Conservation (phyloP, 1,140 invertebrate species). For the Oryctes rhinoceros region DNA sequence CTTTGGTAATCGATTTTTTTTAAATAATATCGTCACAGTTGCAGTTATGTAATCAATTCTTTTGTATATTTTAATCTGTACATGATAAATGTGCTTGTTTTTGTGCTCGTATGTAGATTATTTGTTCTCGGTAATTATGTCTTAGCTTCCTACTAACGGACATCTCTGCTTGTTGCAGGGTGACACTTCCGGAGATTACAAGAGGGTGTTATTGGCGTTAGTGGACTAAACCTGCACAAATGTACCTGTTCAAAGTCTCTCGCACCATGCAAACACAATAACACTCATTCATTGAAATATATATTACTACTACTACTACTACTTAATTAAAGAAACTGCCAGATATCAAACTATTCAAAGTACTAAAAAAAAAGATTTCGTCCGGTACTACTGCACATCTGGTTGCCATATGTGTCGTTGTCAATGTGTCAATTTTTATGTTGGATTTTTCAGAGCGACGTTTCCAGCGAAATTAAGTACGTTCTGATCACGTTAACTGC, state of each 20-base stretch:
- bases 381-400: conserved; percentile 30
- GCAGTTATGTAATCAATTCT: too few species aligned
- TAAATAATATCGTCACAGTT: too few species aligned
- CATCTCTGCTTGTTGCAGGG: conserved; percentile 69
- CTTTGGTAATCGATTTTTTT: too few species aligned
- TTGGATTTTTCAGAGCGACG: conserved; percentile 54
- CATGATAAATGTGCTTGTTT: background rate
- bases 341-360: conserved; percentile 19
- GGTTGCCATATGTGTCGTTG: conserved; percentile 25
- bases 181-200: conserved; percentile 93
- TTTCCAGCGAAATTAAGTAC: conserved; percentile 56
- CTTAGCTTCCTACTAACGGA: conserved; percentile 24
- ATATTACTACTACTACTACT: conserved; percentile 18
- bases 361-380: conserved; percentile 24
- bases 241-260: conserved; percentile 39
- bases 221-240: conserved; percentile 69
- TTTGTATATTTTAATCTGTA: too few species aligned
- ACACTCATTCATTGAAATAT: conserved; percentile 36
- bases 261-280: conserved; percentile 34
- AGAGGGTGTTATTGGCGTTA: conserved; percentile 83
- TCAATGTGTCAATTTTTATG: conserved; percentile 37
- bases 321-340: conserved; percentile 32
- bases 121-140: background rate
- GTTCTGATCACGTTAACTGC: conserved; percentile 56
- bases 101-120: background rate